These are phyloP conservation scores for Adela reaumurella DNA, from an alignment of 2,888 invertebrate genomes.

Conservation along the genomic window DNA sequence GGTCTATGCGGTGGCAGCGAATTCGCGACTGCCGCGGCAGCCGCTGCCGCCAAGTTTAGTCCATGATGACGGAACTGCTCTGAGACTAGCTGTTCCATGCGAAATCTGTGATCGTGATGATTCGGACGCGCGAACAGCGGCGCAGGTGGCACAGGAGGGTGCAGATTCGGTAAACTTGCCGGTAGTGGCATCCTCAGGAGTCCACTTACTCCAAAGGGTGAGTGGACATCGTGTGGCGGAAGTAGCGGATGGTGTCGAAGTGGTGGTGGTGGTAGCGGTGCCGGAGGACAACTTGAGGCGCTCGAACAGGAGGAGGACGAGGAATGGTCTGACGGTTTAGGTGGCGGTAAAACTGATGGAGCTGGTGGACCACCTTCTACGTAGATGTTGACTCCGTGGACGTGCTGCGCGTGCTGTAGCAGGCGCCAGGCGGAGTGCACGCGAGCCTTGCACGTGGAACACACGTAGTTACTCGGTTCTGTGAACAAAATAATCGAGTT, in stretches of 20 bases:
- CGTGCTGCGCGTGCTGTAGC: slow-evolving; percentile 91
- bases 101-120: slow-evolving; percentile 74
- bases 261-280: slow-evolving; percentile 58
- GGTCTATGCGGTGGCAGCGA: slow-evolving; percentile 60
- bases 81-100: slow-evolving; percentile 80
- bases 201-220: slow-evolving; percentile 70
- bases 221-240: slow-evolving; percentile 70
- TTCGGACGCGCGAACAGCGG: slow-evolving; percentile 73
- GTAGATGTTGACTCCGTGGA: slow-evolving; percentile 92
- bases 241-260: slow-evolving; percentile 65
- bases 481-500: too few relatives aligned
- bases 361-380: slow-evolving; percentile 56
- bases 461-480: slow-evolving; percentile 94
- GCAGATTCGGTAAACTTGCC: slow-evolving; percentile 58
- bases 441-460: slow-evolving; percentile 89
- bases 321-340: slow-evolving; percentile 54
- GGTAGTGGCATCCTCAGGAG: slow-evolving; percentile 74
- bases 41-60: slow-evolving; percentile 71
- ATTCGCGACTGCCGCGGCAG: slow-evolving; percentile 66
- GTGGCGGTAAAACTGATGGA: slow-evolving; percentile 17
- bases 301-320: slow-evolving; percentile 58
- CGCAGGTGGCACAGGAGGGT: slow-evolving; percentile 67
- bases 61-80: slow-evolving; percentile 81
- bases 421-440: slow-evolving; percentile 93
- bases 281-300: slow-evolving; percentile 52